Conservation (phyloP, 2,888 invertebrate species). For the Apodemia mormo region DNA sequence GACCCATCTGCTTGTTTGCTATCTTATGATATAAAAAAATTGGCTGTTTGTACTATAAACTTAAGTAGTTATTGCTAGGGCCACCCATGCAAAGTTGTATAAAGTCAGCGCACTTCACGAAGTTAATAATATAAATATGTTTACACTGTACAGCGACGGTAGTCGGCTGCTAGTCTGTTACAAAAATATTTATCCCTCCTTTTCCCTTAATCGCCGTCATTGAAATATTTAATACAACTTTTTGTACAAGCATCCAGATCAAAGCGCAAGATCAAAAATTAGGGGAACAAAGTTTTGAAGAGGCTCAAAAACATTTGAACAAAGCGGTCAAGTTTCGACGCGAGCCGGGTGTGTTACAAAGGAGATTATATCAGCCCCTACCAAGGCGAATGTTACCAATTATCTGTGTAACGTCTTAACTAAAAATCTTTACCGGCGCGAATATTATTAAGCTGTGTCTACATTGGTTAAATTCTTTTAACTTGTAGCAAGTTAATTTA, state of each 20-base stretch:
- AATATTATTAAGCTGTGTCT: constrained; percentile 31
- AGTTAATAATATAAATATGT: constrained; percentile 1
- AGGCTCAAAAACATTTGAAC: constrained; percentile 25
- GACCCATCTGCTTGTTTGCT: no score
- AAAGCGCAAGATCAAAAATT: constrained; percentile 9
- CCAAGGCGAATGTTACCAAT: constrained; percentile 54
- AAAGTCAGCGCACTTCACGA: neutral
- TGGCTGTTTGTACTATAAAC: no score
- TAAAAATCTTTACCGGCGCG: constrained; percentile 49
- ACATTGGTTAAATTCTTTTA: neutral
- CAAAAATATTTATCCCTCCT: constrained; percentile 6
- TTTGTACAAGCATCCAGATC: constrained; percentile 18
- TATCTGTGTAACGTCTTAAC: constrained; percentile 47
- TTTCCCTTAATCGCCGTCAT: neutral
- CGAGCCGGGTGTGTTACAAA: constrained; percentile 49
- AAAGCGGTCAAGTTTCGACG: constrained; percentile 34
- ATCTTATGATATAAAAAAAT: no score
- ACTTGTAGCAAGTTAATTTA: neutral
- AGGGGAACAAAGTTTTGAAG: constrained; percentile 4
- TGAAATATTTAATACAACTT: constrained; percentile 19
- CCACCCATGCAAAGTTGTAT: constrained; percentile 1
- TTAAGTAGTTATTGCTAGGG: neutral
- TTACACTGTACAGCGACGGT: constrained; percentile 1
- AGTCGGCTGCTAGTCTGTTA: constrained; percentile 3
- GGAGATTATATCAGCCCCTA: constrained; percentile 53